Percentiles rank a stretch among this genome's conserved stretches.
Conservation (phyloP, 2,797 vertebrate genomes). For the Gymnothorax javanicus region DNA sequence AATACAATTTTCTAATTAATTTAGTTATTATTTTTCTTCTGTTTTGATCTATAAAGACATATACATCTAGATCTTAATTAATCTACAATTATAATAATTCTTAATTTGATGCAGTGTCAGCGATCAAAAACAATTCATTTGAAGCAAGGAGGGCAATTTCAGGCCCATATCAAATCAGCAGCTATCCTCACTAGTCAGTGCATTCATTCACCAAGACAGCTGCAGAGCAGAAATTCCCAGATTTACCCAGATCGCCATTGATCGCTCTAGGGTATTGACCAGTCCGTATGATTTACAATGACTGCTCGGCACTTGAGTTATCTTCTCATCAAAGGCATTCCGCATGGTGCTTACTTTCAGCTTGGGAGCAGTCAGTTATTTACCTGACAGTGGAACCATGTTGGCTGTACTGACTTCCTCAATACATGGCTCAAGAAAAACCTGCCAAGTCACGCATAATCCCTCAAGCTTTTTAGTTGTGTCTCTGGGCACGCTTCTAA, state of each 20-base stretch:
- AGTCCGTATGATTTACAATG: conserved; percentile 39
- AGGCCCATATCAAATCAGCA: neutral
- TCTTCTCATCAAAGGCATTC: conserved; percentile 19
- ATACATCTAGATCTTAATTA: neutral
- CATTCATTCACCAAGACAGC: conserved; percentile 35
- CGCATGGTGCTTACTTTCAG: conserved; percentile 27
- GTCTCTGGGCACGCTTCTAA: neutral
- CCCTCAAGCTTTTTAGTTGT: neutral
- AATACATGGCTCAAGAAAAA: conserved; percentile 46
- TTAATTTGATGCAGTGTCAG: neutral
- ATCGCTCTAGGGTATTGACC: conserved; percentile 45
- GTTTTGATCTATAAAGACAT: neutral
- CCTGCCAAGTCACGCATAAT: conserved; percentile 21
- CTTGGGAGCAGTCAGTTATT: conserved; percentile 41
- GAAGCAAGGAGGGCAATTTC: neutral
- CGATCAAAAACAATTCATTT: neutral
- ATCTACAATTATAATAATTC: neutral
- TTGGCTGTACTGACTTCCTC: conserved; percentile 31
- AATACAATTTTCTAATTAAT: neutral
- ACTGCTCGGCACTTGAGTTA: conserved; percentile 40
- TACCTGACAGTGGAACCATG: conserved; percentile 37
- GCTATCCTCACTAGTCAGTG: neutral
- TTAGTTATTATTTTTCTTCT: neutral
- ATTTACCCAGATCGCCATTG: conserved; percentile 40
- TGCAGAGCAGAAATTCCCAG: conserved; percentile 31